Evolutionary conservation across 2,888 invertebrate species (phyloP), one percentile per base, ranked within the genome.

Genomic region (Napeogenes inachia): DNA sequence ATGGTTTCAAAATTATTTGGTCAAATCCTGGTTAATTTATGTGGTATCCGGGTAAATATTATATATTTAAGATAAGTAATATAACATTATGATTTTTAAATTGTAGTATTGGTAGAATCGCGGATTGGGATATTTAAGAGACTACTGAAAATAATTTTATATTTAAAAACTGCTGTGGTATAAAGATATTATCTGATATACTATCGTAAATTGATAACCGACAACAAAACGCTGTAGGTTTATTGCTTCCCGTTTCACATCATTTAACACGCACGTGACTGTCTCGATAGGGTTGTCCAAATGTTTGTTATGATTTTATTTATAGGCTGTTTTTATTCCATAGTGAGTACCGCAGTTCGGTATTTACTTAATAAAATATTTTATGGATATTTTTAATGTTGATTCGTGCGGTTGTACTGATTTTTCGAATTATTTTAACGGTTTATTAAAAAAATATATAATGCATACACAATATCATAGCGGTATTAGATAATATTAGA

Each of bases 261-360:
- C 87, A 87, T 87, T 87, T 84, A 81, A 80, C 84, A 74, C 77
- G 83, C 87, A 86, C 87, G 87, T 87, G 87, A 80, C 84, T 79
- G 75, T 74, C 68, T 71, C 69, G 77, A 76, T 81, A 80, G 85
- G 85, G 82, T 80, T 84, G 82, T 79, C 78, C 73, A 75, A 78
- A 81, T 82, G 80, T 81, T 81, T 79, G 76, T 75, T 77, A 74
- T 77, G 74, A 76, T 79, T 77, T 77, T 79, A 79, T 84, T 80
- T 82, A 80, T 83, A 57, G 68, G 59, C 59, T 66, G 60, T 66
- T 57, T 61, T 65, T 65, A 67, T 70, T 57, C 54, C 57, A 60
- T 59, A 67, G 66, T 61, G 47, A 54, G 60, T 50, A 63, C 58
- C 56, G 47, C 62, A 56, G 53, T 65, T 56, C 57, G 57, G 62